Conservation (phyloP, 2,113 vertebrate species). For the Xenotilapia caudafasciata region DNA sequence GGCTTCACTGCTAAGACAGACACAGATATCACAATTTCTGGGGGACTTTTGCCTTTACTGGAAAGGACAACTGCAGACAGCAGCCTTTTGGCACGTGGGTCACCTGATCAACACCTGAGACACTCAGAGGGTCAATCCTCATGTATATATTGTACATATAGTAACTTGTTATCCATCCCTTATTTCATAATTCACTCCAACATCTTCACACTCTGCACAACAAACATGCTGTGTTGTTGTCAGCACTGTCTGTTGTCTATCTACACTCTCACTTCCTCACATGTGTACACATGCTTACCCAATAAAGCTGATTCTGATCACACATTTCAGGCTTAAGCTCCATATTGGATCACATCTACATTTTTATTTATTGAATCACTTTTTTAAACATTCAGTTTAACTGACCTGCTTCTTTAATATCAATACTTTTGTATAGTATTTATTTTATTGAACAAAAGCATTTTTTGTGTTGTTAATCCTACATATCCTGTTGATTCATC, state of each 20-base stretch:
- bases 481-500: background rate
- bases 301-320: background rate
- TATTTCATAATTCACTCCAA: background rate
- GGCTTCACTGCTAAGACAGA: background rate
- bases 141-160: background rate
- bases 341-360: background rate
- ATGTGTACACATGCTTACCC: accelerated
- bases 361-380: background rate
- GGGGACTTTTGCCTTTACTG: background rate
- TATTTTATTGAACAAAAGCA: background rate
- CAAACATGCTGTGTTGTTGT: background rate
- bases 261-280: background rate
- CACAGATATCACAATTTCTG: background rate
- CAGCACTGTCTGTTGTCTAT: background rate
- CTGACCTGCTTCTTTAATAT: background rate
- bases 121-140: no score
- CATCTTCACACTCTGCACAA: background rate
- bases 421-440: background rate
- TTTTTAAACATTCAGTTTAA: background rate
- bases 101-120: no score
- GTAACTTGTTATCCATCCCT: background rate
- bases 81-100: no score
- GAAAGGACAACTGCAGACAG: background rate
- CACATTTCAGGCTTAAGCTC: background rate
- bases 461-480: background rate